A percentile compares a stretch with the other conserved stretches of the same genome.
phyloP scores from a whole-genome alignment of 2,113 vertebrate genomes.

The Lophochroa leadbeateri region DNA sequence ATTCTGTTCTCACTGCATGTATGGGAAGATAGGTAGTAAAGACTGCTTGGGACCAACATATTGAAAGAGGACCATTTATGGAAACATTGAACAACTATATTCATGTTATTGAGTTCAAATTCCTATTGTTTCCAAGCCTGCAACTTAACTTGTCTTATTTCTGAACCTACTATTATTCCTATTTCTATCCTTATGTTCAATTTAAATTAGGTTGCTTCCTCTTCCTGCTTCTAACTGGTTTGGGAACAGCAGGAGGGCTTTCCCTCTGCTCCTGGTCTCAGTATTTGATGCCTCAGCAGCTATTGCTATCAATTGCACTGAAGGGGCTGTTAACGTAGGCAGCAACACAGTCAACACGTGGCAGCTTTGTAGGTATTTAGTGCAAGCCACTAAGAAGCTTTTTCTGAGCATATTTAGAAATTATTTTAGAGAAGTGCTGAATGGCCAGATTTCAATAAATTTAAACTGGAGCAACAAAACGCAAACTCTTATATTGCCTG shows the following conservation, averaged over 20 bases:
- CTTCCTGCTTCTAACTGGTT: neutral
- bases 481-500: neutral
- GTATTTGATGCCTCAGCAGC: neutral
- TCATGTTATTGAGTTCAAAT: neutral
- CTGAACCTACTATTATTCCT: neutral
- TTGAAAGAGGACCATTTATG: neutral
- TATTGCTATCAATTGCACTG: neutral
- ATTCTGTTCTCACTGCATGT: neutral
- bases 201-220: neutral
- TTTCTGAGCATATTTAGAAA: conserved; percentile 40
- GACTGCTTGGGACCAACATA: neutral
- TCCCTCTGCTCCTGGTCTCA: neutral
- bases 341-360: neutral
- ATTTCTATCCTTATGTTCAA: neutral
- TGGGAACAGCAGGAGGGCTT: neutral
- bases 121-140: neutral
- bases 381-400: conserved; percentile 40
- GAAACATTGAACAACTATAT: neutral
- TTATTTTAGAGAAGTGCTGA: conserved; percentile 17
- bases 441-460: conserved; percentile 38
- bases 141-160: neutral
- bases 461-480: neutral
- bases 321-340: neutral
- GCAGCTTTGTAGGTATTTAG: conserved; percentile 32
- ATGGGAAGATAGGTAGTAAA: neutral